Conservation (phyloP, 1,140 invertebrate species). For the Stegodyphus mimosarum region DNA sequence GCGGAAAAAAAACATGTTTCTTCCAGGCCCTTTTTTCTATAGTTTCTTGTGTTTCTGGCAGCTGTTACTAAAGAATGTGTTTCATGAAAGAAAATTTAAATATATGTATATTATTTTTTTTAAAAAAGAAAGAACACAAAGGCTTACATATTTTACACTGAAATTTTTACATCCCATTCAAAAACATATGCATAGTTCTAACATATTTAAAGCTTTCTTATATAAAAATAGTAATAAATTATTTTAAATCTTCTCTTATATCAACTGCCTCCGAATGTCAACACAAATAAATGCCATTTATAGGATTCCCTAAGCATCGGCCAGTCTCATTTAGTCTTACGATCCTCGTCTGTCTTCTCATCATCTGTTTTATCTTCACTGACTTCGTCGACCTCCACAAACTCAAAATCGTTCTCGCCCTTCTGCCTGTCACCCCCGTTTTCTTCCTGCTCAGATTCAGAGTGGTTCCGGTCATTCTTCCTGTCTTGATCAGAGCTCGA, state of each 20-base stretch:
- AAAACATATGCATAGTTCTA: not conserved
- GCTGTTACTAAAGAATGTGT: too few relatives aligned
- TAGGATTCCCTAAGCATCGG: not conserved
- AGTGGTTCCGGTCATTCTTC: conserved; percentile 17
- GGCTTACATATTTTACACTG: not conserved
- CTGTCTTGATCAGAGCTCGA: conserved; percentile 5
- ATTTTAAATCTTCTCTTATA: not conserved
- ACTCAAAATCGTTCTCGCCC: conserved; percentile 63
- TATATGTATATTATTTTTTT: too few relatives aligned
- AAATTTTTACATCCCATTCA: not conserved
- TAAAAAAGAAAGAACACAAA: not conserved
- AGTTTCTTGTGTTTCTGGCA: too few relatives aligned
- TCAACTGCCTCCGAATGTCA: not conserved
- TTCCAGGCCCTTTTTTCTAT: too few relatives aligned
- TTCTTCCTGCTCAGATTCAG: conserved; percentile 20
- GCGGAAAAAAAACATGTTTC: too few relatives aligned
- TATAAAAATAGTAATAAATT: conserved; percentile 41
- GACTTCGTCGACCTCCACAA: conserved; percentile 59
- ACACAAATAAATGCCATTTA: conserved; percentile 33
- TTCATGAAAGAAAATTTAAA: too few relatives aligned
- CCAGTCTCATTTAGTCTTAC: conserved; percentile 32
- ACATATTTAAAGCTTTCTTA: not conserved
- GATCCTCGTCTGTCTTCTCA: conserved; percentile 12
- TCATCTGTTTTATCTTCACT: conserved; percentile 51
- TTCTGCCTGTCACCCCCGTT: conserved; percentile 23